phyloP scores from a whole-genome alignment of 2,797 vertebrate species.

The Sebastes taczanowskii region DNA sequence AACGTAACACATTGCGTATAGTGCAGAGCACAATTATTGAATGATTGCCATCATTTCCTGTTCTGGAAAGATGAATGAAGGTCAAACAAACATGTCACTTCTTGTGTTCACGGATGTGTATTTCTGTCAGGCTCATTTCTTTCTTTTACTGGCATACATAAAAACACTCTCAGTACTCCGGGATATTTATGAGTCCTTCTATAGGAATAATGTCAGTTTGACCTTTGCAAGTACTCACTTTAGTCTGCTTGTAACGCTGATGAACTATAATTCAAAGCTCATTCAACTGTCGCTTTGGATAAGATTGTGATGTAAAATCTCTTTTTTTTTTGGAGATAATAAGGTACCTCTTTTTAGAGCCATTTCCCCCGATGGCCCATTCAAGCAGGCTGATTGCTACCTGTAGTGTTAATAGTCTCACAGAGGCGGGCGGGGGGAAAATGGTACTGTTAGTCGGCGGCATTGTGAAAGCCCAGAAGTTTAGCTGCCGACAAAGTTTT shows the following conservation, averaged over 20 bases:
- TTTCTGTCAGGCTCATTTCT: neutral
- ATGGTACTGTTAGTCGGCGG: neutral
- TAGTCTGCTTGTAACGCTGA: neutral
- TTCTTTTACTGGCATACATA: neutral
- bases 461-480: neutral
- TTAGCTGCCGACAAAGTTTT: neutral
- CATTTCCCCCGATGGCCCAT: neutral
- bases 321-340: neutral
- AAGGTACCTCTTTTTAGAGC: neutral
- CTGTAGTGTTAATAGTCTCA: constrained; percentile 11
- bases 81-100: constrained; percentile 24
- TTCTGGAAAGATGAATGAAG: constrained; percentile 25
- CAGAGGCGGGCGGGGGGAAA: neutral
- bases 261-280: constrained; percentile 6
- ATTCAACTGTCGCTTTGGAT: constrained; percentile 18
- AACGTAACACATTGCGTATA: constrained; percentile 1
- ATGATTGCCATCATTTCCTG: constrained; percentile 35
- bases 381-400: constrained; percentile 14
- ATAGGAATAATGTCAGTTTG: neutral
- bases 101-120: neutral
- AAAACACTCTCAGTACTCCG: neutral
- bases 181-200: neutral
- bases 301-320: neutral
- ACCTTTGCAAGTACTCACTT: neutral
- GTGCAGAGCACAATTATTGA: constrained; percentile 11